Conservation (phyloP, 2,888 invertebrate species). For the Standfussiana lucernea region DNA sequence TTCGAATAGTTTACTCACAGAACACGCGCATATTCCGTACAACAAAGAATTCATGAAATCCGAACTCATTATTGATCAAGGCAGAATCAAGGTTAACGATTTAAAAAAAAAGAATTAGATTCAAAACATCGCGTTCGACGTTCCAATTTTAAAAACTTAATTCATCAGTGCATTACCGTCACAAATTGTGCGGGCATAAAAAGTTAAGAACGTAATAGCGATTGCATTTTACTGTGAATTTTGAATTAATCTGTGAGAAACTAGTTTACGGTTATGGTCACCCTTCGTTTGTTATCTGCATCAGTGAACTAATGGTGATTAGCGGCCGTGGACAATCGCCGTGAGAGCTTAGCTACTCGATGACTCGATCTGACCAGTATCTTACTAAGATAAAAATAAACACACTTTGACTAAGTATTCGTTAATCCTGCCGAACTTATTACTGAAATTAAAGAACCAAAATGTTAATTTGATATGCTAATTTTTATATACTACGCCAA, state of each 20-base stretch:
- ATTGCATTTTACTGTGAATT: constrained; percentile 53
- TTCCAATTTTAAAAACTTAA: constrained; percentile 56
- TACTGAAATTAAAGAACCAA: constrained; percentile 1
- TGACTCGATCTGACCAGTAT: constrained; percentile 12
- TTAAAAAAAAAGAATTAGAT: constrained; percentile 29
- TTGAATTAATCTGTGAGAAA: constrained; percentile 60
- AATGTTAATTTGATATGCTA: constrained; percentile 23
- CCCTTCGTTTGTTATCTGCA: constrained; percentile 65
- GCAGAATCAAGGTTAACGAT: constrained; percentile 43
- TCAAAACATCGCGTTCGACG: constrained; percentile 58
- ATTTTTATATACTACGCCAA: constrained; percentile 29
- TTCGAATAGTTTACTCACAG: constrained; percentile 32
- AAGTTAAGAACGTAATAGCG: constrained; percentile 36
- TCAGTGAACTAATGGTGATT: constrained; percentile 59
- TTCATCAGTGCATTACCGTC: constrained; percentile 49
- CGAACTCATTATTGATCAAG: constrained; percentile 49
- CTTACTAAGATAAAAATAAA: neutral
- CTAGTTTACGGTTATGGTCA: constrained; percentile 60
- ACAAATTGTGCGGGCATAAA: constrained; percentile 47
- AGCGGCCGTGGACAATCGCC: constrained; percentile 62
- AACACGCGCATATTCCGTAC: constrained; percentile 30
- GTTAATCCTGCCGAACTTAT: constrained; percentile 12
- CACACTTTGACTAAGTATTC: neutral
- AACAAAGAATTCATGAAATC: constrained; percentile 26
- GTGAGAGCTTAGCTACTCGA: constrained; percentile 55